phyloP scores from a whole-genome alignment of 2,888 invertebrate species.

The Nipponacmea schrenckii region DNA sequence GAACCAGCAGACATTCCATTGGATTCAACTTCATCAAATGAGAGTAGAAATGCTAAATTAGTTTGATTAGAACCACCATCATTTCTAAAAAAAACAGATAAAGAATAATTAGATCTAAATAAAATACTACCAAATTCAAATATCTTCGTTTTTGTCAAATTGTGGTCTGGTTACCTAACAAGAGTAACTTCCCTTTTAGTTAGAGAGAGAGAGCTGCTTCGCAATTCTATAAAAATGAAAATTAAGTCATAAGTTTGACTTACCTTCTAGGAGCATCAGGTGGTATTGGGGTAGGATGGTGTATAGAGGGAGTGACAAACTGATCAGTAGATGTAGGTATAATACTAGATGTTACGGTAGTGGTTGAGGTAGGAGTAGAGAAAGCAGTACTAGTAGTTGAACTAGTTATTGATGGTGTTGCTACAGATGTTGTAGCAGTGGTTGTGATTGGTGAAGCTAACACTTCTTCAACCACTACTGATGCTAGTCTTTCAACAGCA shows the following conservation, averaged over 20 bases:
- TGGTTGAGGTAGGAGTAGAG: constrained; percentile 15
- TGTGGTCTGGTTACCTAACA: too few relatives aligned
- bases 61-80: constrained; percentile 5
- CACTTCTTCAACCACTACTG: constrained; percentile 47
- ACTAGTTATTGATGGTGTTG: constrained; percentile 7
- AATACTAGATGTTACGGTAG: constrained; percentile 25
- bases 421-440: constrained; percentile 16
- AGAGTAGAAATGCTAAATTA: constrained; percentile 10
- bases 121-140: background rate
- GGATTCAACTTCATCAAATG: constrained; percentile 12
- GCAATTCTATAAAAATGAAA: background rate
- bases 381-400: background rate
- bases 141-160: background rate
- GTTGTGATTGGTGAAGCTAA: constrained; percentile 32
- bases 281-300: background rate
- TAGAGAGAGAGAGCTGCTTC: too few relatives aligned
- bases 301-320: constrained; percentile 3
- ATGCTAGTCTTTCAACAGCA: constrained; percentile 48
- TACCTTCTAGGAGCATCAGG: constrained; percentile 5
- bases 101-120: background rate
- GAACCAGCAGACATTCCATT: too few relatives aligned
- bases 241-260: constrained; percentile 11
- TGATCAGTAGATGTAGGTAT: constrained; percentile 20
- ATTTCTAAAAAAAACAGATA: constrained; percentile 3
- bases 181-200: too few relatives aligned